A percentile compares a stretch with the other conserved stretches of the same genome.
phyloP scores from a whole-genome alignment of 2,113 vertebrate genomes.

The Fregetta grallaria region DNA sequence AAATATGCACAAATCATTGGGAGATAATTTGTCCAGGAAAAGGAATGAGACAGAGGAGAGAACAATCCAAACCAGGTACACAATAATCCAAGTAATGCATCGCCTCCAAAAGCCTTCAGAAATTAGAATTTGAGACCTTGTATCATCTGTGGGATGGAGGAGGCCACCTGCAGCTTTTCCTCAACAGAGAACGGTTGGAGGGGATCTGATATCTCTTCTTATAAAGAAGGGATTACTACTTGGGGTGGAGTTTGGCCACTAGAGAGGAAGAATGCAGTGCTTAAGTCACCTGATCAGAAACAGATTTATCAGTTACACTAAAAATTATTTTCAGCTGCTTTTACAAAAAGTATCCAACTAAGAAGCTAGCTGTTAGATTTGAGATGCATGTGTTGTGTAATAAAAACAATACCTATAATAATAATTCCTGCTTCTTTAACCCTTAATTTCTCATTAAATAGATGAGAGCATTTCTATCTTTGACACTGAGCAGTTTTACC shows the following conservation, averaged over 20 bases:
- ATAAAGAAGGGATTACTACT: not conserved
- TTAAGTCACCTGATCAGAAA: not conserved
- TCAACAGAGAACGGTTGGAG: not conserved
- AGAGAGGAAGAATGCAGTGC: not conserved
- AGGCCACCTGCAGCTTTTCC: not conserved
- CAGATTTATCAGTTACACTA: not conserved
- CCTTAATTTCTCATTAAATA: not conserved
- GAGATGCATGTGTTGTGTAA: not conserved
- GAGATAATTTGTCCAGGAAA: not conserved
- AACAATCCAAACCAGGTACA: not conserved
- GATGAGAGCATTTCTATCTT: not conserved
- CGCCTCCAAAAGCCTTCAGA: not conserved
- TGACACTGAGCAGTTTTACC: not conserved
- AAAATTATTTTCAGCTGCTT: not conserved
- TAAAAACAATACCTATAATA: not conserved
- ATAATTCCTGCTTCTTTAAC: not conserved
- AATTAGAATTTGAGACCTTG: not conserved
- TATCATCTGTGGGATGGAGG: not conserved
- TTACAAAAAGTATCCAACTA: not conserved
- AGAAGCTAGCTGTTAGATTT: not conserved
- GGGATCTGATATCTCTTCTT: not conserved
- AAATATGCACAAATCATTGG: accelerated
- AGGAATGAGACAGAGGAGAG: not conserved
- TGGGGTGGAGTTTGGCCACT: not conserved
- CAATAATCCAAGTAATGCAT: not conserved